These are phyloP conservation scores for Vulpes lagopus DNA, from an alignment of 2,113 vertebrate species.

Conservation along the genomic window DNA sequence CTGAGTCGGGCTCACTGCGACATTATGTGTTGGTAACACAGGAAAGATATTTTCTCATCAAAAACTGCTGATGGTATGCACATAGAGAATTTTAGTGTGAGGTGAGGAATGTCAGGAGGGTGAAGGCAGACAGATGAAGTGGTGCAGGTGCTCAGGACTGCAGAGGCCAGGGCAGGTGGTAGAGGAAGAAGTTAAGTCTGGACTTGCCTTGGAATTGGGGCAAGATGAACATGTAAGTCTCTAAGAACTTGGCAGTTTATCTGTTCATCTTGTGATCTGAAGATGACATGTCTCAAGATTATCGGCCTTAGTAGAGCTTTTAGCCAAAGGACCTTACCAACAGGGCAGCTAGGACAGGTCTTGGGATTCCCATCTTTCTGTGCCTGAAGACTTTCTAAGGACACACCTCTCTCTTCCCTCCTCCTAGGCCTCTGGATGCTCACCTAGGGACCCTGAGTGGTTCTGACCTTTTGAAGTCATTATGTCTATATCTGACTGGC, in stretches of 20 bases:
- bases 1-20: not conserved
- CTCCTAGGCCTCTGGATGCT: not conserved
- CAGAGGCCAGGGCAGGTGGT: rapidly evolving
- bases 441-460: not conserved
- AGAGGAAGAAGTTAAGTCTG: not conserved
- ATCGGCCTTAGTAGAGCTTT: not conserved
- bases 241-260: not conserved
- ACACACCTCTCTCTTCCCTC: not conserved
- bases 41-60: not conserved
- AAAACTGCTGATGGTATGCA: not conserved
- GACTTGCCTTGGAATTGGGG: not conserved
- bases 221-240: not conserved
- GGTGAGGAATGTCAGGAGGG: not conserved
- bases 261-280: not conserved
- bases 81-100: not conserved
- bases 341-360: rapidly evolving
- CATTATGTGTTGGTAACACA: not conserved
- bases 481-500: not conserved
- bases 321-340: not conserved
- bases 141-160: not conserved
- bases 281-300: not conserved
- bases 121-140: not conserved
- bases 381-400: not conserved
- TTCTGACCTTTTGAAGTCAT: not conserved
- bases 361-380: not conserved